Evolutionary conservation across 2,113 vertebrate genomes (phyloP).

Genomic region (Toxotes chatareus): DNA sequence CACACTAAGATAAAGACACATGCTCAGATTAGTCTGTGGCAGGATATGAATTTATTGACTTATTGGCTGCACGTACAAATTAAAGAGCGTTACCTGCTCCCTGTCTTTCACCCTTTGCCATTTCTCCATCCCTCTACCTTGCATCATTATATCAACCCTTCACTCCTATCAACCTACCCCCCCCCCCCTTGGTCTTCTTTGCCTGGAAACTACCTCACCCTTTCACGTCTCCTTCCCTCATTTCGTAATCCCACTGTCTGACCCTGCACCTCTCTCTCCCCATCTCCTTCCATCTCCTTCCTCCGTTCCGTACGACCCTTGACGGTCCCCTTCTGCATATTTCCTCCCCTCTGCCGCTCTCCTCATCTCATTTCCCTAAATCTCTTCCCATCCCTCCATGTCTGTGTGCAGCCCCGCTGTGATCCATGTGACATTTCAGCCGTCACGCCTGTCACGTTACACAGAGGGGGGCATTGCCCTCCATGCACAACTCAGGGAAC

Average conservation of each 20-base stretch:
- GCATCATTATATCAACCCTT: conserved; percentile 28
- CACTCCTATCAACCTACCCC: conserved; percentile 1
- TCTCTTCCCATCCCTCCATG: conserved; percentile 48
- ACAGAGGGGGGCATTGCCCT: conserved; percentile 36
- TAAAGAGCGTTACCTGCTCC: conserved; percentile 7
- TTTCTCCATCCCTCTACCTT: conserved; percentile 8
- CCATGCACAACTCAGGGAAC: background rate
- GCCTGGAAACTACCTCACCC: conserved; percentile 14
- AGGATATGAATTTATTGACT: conserved; percentile 53
- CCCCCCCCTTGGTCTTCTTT: conserved; percentile 12
- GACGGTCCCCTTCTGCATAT: conserved; percentile 22
- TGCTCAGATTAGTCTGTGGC: conserved; percentile 16
- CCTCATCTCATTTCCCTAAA: conserved; percentile 63
- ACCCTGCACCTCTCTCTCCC: conserved; percentile 31
- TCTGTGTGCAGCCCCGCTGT: conserved; percentile 41
- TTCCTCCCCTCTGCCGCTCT: background rate
- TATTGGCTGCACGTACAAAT: conserved; percentile 16
- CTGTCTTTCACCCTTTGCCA: conserved; percentile 5
- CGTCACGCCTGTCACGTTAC: conserved; percentile 72
- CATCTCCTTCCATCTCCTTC: background rate
- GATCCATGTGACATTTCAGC: conserved; percentile 79
- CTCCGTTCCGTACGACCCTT: background rate
- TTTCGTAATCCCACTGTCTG: conserved; percentile 53
- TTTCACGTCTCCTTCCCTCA: conserved; percentile 9
- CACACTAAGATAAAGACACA: conserved; percentile 29